Evolutionary conservation across 2,888 invertebrate species (phyloP), one percentile per base, ranked within the genome.

Genomic region (Plebejus anna): DNA sequence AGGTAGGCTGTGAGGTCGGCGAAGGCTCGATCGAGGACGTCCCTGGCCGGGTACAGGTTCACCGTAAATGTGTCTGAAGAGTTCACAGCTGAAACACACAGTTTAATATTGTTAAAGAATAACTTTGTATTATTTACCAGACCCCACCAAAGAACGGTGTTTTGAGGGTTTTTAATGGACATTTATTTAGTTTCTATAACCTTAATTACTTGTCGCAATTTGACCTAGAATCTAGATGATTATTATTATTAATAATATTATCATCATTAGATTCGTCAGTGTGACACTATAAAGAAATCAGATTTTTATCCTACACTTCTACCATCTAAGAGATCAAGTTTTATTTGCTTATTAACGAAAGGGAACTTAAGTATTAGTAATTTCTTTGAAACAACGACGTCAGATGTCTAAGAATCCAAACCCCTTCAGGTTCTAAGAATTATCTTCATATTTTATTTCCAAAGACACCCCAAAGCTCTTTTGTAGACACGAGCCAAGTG

Each of bases 41-140:
- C 95, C 80, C 97, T 96, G 11, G 98, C 96, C 0, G 99, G 99
- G 88, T 97, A 97, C 76, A 99, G 93, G 90, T 98, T 98, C 82
- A 98, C 96, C 70, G 98, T 97, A 87, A 97, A 97, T 82, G 87
- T 83, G 0, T 84, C 82, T 6, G 87, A 82, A 28, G 86, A 82
- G 79, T 90, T 88, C 3, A 81, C 80, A 0, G 82, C 93, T 92
- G 88, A 0, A 86, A 86, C 6, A 4, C 11, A 57, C 4, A 7
- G 16, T 36, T n/a, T 47, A 9, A 13, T 22, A 61, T 28, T 57
- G 57, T 32, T 32, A 32, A 32, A 32, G 32, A 32, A 2, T 32
- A 32, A 32, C 32, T 32, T 32, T 32, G 32, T 32, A 32, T 32
- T 32, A 32, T 32, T 32, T 32, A 32, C 32, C 32, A 32, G 32